Percentiles rank a stretch among this genome's conserved stretches.
Conservation (phyloP, 2,113 vertebrate genomes). For the Rhodinocichla rosea region DNA sequence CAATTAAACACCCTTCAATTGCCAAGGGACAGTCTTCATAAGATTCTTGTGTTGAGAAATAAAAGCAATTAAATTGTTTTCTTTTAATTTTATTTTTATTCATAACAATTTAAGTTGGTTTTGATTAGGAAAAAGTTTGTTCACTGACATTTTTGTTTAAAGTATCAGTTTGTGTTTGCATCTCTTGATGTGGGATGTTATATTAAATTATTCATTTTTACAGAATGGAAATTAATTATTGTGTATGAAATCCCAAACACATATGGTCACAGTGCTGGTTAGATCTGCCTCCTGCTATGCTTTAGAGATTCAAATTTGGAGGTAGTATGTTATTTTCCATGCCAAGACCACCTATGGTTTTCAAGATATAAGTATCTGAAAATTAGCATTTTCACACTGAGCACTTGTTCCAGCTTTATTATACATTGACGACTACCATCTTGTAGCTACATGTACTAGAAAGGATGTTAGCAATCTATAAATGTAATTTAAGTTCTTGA, state of each 20-base stretch:
- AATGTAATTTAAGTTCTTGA: slow-evolving; percentile 11
- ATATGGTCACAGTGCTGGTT: slow-evolving; percentile 77
- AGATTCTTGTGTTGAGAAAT: not conserved
- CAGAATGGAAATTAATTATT: slow-evolving; percentile 82
- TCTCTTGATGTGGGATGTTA: slow-evolving; percentile 63
- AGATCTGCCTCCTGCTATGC: slow-evolving; percentile 76
- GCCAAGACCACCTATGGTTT: slow-evolving; percentile 82
- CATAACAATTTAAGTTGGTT: not conserved
- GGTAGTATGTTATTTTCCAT: slow-evolving; percentile 76
- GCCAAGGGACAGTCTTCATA: not conserved
- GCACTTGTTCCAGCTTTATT: slow-evolving; percentile 61
- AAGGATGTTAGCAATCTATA: slow-evolving; percentile 11
- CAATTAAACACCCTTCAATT: not conserved
- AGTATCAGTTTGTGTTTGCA: slow-evolving; percentile 67
- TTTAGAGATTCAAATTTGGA: slow-evolving; percentile 76
- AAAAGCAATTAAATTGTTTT: not conserved
- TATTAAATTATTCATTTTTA: slow-evolving; percentile 81
- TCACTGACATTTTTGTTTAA: slow-evolving; percentile 16
- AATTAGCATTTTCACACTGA: slow-evolving; percentile 75
- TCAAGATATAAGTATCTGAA: slow-evolving; percentile 77
- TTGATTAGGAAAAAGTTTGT: slow-evolving; percentile 56
- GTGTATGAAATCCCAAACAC: slow-evolving; percentile 80
- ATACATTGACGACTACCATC: slow-evolving; percentile 41
- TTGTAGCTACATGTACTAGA: slow-evolving; percentile 8
- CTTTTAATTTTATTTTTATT: slow-evolving; percentile 9